A percentile compares a stretch with the other conserved stretches of the same genome.
Evolutionary conservation across 2,797 vertebrate species (phyloP).

Genomic region (Ptychobarbus kaznakovi): DNA sequence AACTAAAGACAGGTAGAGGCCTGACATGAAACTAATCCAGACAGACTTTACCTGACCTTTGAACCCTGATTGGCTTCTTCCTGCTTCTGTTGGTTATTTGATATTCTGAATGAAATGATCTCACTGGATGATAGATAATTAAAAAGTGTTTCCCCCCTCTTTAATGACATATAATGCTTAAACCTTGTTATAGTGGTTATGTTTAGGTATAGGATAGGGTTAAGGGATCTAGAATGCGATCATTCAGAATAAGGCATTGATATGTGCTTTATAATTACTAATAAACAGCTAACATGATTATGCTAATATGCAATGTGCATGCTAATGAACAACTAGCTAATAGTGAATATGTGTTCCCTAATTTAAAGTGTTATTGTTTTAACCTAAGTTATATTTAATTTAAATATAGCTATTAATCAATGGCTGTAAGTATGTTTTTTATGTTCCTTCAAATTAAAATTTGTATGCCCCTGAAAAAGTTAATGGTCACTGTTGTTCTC

Average conservation of each 20-base stretch:
- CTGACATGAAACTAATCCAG: constrained; percentile 31
- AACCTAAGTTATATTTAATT: background rate
- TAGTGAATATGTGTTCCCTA: background rate
- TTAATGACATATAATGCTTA: background rate
- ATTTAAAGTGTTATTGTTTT: background rate
- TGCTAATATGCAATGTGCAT: background rate
- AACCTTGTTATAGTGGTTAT: background rate
- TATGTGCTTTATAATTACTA: background rate
- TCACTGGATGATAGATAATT: background rate
- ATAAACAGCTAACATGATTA: background rate
- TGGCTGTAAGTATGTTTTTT: too few relatives aligned
- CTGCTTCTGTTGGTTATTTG: constrained; percentile 17
- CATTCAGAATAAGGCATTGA: background rate
- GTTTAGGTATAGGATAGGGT: too few relatives aligned
- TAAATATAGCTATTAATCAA: too few relatives aligned
- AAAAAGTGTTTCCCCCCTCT: background rate
- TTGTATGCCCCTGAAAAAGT: background rate
- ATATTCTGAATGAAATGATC: constrained; percentile 30
- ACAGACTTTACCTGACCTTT: constrained; percentile 24
- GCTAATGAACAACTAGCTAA: background rate
- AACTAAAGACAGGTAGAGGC: constrained; percentile 26
- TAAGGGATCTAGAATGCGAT: too few relatives aligned
- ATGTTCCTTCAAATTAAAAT: background rate
- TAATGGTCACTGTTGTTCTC: background rate
- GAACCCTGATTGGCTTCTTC: constrained; percentile 19